These are phyloP conservation scores for Cepaea hortensis DNA, from an alignment of 2,888 invertebrate species.

Conservation along the genomic window DNA sequence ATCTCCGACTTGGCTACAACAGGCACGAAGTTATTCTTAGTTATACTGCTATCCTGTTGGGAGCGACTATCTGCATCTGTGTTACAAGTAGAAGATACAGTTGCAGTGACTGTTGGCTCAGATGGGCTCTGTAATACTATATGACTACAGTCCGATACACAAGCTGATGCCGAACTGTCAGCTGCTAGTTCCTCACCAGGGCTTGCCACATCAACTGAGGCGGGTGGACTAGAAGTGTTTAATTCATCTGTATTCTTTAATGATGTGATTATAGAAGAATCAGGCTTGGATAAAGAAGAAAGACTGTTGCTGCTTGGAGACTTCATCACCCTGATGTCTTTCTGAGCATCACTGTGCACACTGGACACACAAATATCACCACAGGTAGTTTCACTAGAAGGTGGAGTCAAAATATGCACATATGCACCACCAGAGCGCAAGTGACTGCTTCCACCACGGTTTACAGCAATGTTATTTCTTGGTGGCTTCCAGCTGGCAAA, in stretches of 20 bases:
- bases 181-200: background rate
- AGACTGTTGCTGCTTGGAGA: background rate
- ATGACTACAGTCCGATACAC: background rate
- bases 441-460: conserved; percentile 41
- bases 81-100: background rate
- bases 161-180: background rate
- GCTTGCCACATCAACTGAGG: background rate
- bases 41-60: background rate
- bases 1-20: conserved; percentile 25
- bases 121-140: background rate
- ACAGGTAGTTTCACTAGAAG: background rate
- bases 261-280: background rate
- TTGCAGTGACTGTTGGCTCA: background rate
- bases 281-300: background rate
- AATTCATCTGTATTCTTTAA: conserved; percentile 16
- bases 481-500: conserved; percentile 62
- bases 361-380: background rate
- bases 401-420: background rate
- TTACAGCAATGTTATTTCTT: conserved; percentile 13
- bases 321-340: background rate
- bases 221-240: conserved; percentile 25
- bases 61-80: background rate
- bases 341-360: background rate
- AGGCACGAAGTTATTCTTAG: background rate
- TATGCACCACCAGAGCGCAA: background rate